Conservation (phyloP, 2,797 vertebrate species). For the Nasua narica region DNA sequence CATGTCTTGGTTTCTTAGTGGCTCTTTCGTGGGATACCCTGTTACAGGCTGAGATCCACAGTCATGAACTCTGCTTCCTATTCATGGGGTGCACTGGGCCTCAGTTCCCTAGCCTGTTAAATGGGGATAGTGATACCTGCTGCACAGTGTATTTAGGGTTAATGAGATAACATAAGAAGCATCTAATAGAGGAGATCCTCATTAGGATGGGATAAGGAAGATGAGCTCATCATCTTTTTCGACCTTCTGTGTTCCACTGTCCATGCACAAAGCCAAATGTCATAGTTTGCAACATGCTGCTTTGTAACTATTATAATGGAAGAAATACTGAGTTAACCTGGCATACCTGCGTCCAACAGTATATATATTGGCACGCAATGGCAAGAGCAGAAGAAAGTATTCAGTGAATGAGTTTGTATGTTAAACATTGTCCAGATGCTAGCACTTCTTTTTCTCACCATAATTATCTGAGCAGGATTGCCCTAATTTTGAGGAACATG, state of each 20-base stretch:
- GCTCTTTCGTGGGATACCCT: not conserved
- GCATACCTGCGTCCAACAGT: fast-evolving
- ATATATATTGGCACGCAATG: fast-evolving
- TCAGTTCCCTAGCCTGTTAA: not conserved
- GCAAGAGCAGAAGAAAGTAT: not conserved
- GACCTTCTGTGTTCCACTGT: not conserved
- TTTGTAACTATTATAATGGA: not conserved
- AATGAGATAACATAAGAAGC: not conserved
- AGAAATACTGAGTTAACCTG: not conserved
- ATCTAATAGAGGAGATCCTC: not conserved
- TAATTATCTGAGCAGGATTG: not conserved
- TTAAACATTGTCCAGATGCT: not conserved
- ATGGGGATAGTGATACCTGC: not conserved
- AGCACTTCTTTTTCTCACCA: not conserved
- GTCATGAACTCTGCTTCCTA: not conserved
- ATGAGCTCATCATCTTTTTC: not conserved
- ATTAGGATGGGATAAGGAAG: not conserved
- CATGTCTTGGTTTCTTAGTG: not conserved
- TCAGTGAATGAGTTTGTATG: not conserved
- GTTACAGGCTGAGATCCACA: not conserved
- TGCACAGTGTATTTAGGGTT: not conserved
- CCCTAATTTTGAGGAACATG: not conserved
- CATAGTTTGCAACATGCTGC: not conserved
- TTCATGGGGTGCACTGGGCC: not conserved
- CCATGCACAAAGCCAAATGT: not conserved